Conservation (phyloP, 2,888 invertebrate species). For the Napeogenes sylphis region DNA sequence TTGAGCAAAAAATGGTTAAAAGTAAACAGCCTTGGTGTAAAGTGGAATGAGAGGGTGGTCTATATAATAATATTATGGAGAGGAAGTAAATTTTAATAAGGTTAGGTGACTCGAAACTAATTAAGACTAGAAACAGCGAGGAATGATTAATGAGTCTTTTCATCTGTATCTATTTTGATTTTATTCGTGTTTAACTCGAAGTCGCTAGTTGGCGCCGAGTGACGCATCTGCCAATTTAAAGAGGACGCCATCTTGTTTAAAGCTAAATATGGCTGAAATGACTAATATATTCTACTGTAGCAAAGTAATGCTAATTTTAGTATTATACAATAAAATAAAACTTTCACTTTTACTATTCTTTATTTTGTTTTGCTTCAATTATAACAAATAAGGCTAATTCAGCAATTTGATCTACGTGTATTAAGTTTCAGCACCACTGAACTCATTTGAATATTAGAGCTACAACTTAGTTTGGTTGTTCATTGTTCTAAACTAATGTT, state of each 20-base stretch:
- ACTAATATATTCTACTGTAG: slow-evolving; percentile 44
- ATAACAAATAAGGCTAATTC: background rate
- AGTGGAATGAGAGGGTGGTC: no score
- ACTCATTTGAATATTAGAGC: slow-evolving; percentile 61
- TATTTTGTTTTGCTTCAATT: no score
- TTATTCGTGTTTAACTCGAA: slow-evolving; percentile 37
- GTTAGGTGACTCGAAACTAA: slow-evolving; percentile 13
- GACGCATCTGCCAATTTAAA: slow-evolving; percentile 59
- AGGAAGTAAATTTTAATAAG: slow-evolving; percentile 10
- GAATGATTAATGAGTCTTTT: slow-evolving; percentile 28
- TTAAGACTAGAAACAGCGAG: slow-evolving; percentile 19
- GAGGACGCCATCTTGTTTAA: slow-evolving; percentile 44
- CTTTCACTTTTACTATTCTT: no score
- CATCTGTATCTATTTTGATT: slow-evolving; percentile 19
- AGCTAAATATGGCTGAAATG: slow-evolving; percentile 57
- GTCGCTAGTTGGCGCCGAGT: slow-evolving; percentile 50
- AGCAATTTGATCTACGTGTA: slow-evolving; percentile 22
- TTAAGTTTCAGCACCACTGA: slow-evolving; percentile 47
- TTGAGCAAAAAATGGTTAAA: slow-evolving; percentile 28
- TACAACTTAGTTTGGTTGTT: slow-evolving; percentile 46
- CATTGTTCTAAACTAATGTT: slow-evolving; percentile 63
- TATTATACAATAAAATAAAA: slow-evolving; percentile 9
- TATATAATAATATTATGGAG: background rate
- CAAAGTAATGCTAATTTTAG: background rate
- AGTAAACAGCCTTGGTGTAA: slow-evolving; percentile 32